These are phyloP conservation scores for Whitmania pigra DNA, from an alignment of 1,140 invertebrate genomes.

Conservation along the genomic window DNA sequence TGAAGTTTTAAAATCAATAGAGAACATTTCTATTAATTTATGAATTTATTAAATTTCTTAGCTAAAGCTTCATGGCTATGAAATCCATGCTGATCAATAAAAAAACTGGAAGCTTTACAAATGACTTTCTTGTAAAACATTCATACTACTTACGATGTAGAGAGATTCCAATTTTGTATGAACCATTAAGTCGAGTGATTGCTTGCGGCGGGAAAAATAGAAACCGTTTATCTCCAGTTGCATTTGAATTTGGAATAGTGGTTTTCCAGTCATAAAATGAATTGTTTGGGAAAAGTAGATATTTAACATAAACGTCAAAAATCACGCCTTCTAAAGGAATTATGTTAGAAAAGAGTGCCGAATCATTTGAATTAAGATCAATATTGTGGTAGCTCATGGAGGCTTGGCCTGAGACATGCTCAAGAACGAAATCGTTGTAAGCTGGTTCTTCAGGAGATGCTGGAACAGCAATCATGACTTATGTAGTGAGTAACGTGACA, in stretches of 20 bases:
- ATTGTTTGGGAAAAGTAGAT: constrained; percentile 33
- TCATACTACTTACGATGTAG: constrained; percentile 30
- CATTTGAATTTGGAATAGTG: constrained; percentile 27
- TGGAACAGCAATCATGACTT: neutral
- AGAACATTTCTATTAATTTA: neutral
- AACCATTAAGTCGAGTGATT: constrained; percentile 34
- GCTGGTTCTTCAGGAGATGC: neutral
- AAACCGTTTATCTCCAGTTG: constrained; percentile 13
- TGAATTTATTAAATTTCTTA: no score
- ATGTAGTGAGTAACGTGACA: neutral
- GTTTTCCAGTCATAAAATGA: constrained; percentile 35
- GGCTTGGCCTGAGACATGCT: constrained; percentile 22
- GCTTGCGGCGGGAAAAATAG: constrained; percentile 27
- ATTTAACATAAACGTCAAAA: constrained; percentile 33
- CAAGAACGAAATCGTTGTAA: constrained; percentile 1
- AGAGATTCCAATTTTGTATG: constrained; percentile 36
- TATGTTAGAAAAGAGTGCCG: constrained; percentile 22
- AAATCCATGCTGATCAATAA: neutral
- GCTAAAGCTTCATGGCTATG: neutral
- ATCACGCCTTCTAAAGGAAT: constrained; percentile 27
- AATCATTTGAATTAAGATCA: constrained; percentile 20
- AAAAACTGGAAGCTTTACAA: neutral
- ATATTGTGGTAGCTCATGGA: constrained; percentile 21
- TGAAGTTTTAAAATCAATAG: neutral
- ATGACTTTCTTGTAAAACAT: neutral